Percentiles rank a stretch among this genome's conserved stretches.
These are phyloP conservation scores for Baryphthengus martii DNA, from an alignment of 2,113 vertebrate species.

Conservation along the genomic window DNA sequence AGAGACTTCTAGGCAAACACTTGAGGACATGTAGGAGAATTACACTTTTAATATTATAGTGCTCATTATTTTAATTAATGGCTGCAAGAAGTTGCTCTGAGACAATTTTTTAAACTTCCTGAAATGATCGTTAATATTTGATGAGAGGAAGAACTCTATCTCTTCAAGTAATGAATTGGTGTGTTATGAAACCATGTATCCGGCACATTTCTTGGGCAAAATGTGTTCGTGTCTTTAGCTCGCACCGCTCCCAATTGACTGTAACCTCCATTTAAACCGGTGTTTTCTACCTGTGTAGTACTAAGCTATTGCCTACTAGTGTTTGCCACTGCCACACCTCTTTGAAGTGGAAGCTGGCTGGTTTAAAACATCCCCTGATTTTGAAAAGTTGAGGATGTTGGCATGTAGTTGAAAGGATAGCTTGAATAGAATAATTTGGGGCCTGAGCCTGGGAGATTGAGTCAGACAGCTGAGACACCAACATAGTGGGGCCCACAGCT, in stretches of 20 bases:
- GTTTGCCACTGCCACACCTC: background rate
- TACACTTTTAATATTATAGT: constrained; percentile 72
- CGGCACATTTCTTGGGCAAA: background rate
- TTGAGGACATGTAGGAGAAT: constrained; percentile 72
- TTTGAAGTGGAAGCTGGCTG: background rate
- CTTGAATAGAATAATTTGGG: background rate
- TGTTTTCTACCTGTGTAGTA: background rate
- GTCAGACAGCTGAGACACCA: background rate
- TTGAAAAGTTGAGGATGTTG: background rate
- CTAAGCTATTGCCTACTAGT: background rate
- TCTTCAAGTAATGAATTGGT: constrained; percentile 67
- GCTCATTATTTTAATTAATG: constrained; percentile 78
- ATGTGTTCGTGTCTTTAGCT: background rate
- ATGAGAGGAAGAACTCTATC: constrained; percentile 70
- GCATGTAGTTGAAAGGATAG: background rate
- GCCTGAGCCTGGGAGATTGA: background rate
- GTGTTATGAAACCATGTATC: constrained; percentile 17
- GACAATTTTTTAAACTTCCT: constrained; percentile 74
- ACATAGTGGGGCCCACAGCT: background rate
- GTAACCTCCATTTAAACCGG: background rate
- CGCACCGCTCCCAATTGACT: background rate
- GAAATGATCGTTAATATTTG: constrained; percentile 74
- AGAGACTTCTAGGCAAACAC: constrained; percentile 72
- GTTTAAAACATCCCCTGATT: background rate
- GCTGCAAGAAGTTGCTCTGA: constrained; percentile 66